Evolutionary conservation across 2,888 invertebrate genomes (phyloP).

Genomic region (Diarsia rubi): DNA sequence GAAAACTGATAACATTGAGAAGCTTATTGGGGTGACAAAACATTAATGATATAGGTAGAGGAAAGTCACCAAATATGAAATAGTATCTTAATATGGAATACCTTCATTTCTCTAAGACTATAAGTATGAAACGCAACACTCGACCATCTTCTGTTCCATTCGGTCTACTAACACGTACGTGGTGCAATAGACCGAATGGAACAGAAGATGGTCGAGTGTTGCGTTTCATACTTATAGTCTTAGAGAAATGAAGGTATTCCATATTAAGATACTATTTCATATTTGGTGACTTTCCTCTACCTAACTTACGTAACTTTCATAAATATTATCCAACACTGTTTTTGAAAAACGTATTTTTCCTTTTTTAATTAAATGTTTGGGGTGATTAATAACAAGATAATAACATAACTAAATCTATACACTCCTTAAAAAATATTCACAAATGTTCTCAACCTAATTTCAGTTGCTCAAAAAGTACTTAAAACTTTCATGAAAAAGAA

Average conservation of each 20-base stretch:
- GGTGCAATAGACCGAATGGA: too few species aligned
- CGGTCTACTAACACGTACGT: too few species aligned
- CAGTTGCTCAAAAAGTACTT: conserved; percentile 34
- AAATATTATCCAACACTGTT: conserved; percentile 1
- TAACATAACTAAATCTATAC: conserved; percentile 14
- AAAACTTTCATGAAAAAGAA: conserved; percentile 39
- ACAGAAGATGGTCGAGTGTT: too few species aligned
- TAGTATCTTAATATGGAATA: too few species aligned
- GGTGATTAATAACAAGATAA: conserved; percentile 9
- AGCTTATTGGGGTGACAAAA: conserved; percentile 6
- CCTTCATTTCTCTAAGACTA: too few species aligned
- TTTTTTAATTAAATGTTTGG: not conserved
- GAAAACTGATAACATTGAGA: conserved; percentile 1
- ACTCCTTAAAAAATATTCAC: not conserved
- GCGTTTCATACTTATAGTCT: too few species aligned
- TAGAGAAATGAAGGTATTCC: too few species aligned
- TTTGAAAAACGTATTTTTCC: not conserved
- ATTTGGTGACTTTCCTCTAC: too few species aligned
- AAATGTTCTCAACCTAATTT: conserved; percentile 23
- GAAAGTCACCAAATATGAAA: too few species aligned
- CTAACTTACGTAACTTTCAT: conserved; percentile 14
- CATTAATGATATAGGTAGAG: not conserved
- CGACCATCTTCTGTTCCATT: too few species aligned
- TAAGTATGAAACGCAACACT: too few species aligned
- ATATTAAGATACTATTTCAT: too few species aligned